Conservation (phyloP, 2,888 invertebrate genomes). For the Drosophila recens region DNA sequence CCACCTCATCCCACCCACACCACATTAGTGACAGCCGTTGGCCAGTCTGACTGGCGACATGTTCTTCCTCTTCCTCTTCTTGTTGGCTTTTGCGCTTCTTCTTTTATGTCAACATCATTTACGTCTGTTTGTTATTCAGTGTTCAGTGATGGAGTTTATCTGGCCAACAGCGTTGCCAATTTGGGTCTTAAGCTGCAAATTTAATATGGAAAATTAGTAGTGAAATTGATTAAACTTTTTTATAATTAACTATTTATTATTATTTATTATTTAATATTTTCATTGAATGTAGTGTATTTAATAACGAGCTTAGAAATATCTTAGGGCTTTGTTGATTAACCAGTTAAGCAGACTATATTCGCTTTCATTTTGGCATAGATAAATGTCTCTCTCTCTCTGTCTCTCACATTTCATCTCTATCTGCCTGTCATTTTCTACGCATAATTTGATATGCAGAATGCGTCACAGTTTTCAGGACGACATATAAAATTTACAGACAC, state of each 20-base stretch:
- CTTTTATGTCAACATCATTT: slow-evolving; percentile 60
- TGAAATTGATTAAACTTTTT: not conserved
- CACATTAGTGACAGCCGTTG: slow-evolving; percentile 69
- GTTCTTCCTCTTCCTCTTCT: slow-evolving; percentile 5
- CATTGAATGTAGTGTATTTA: not conserved
- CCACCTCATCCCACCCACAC: not conserved
- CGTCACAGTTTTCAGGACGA: slow-evolving; percentile 36
- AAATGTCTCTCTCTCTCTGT: not conserved
- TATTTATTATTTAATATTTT: not conserved
- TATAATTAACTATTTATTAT: too few relatives aligned
- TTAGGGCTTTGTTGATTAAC: not conserved
- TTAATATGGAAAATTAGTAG: slow-evolving; percentile 3
- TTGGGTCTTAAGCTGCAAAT: not conserved
- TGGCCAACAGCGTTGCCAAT: slow-evolving; percentile 34
- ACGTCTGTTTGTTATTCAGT: slow-evolving; percentile 42
- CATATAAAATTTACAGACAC: slow-evolving; percentile 14
- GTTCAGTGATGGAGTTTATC: slow-evolving; percentile 41
- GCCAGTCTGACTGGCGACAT: slow-evolving; percentile 76
- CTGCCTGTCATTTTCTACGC: not conserved
- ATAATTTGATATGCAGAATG: slow-evolving; percentile 38
- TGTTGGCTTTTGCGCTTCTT: slow-evolving; percentile 11
- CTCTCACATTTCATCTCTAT: not conserved
- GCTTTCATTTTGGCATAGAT: slow-evolving; percentile 15
- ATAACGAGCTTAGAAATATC: not conserved
- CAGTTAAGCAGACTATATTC: not conserved